phyloP scores from a whole-genome alignment of 1,140 invertebrate species.

The Drosophila elegans region DNA sequence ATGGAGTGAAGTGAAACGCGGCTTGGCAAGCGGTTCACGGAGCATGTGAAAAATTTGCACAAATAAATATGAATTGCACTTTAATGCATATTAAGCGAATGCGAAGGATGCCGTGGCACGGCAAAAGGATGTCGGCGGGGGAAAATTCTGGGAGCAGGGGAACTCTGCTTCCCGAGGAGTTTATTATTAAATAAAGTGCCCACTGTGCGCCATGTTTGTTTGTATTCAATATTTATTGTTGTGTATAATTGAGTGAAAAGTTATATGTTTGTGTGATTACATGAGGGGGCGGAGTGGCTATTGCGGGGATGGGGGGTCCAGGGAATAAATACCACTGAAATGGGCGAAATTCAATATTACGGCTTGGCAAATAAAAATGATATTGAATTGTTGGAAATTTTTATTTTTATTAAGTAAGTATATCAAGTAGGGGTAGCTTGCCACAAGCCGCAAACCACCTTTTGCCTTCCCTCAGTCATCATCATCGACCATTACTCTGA shows the following conservation, averaged over 20 bases:
- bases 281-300: conserved; percentile 3
- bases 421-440: conserved; percentile 43
- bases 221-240: conserved; percentile 79
- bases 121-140: background rate
- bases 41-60: conserved; percentile 80
- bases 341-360: conserved; percentile 71
- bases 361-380: conserved; percentile 76
- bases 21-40: conserved; percentile 24
- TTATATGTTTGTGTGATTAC: conserved; percentile 77
- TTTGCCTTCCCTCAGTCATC: background rate
- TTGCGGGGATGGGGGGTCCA: background rate
- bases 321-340: conserved; percentile 20
- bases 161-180: conserved; percentile 41
- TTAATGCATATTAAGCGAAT: conserved; percentile 80
- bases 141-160: background rate
- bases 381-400: conserved; percentile 77
- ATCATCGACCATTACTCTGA: conserved; percentile 36
- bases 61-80: conserved; percentile 83
- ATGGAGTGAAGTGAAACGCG: conserved; percentile 27
- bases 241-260: conserved; percentile 83
- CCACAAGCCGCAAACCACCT: conserved; percentile 25
- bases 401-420: conserved; percentile 77
- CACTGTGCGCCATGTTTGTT: conserved; percentile 74
- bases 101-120: conserved; percentile 26
- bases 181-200: conserved; percentile 80